Conservation (phyloP, 2,888 invertebrate species). For the Morpho achilles region DNA sequence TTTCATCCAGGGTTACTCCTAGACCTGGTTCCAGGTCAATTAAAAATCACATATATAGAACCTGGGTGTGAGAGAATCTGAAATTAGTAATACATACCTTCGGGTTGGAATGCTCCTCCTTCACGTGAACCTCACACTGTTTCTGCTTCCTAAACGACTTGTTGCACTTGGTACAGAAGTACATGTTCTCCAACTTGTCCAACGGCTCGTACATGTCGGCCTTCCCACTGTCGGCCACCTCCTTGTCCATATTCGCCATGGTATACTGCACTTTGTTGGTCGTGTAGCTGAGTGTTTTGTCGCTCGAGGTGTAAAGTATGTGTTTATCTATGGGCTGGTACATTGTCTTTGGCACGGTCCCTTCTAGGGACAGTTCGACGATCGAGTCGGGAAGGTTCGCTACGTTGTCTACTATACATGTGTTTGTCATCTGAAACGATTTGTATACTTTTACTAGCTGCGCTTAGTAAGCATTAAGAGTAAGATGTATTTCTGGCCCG, state of each 20-base stretch:
- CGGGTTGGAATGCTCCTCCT: slow-evolving; percentile 70
- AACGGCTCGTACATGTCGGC: slow-evolving; percentile 53
- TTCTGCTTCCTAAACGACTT: slow-evolving; percentile 82
- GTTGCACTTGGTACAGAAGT: slow-evolving; percentile 63
- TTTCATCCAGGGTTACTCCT: too few relatives aligned
- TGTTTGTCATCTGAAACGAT: slow-evolving; percentile 58
- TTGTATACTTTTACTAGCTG: too few relatives aligned
- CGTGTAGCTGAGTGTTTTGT: slow-evolving; percentile 52
- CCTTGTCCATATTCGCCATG: slow-evolving; percentile 59
- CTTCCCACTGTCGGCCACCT: slow-evolving; percentile 44
- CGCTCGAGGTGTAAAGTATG: slow-evolving; percentile 55
- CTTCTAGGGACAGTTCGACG: slow-evolving; percentile 68
- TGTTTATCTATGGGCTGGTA: slow-evolving; percentile 69
- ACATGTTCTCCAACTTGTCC: slow-evolving; percentile 53
- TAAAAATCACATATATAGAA: too few relatives aligned
- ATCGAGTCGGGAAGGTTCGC: slow-evolving; percentile 66
- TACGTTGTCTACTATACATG: slow-evolving; percentile 69
- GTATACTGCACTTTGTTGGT: slow-evolving; percentile 61
- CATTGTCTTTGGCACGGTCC: slow-evolving; percentile 64
- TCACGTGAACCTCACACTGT: slow-evolving; percentile 81
- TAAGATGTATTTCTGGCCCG: too few relatives aligned
- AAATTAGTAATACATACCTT: slow-evolving; percentile 38
- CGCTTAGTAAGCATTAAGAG: too few relatives aligned
- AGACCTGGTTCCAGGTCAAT: too few relatives aligned
- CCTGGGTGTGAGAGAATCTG: too few relatives aligned